Base-by-base conservation (phyloP, 2,888 invertebrate genomes). In the Trichogramma evanescens region DNA sequence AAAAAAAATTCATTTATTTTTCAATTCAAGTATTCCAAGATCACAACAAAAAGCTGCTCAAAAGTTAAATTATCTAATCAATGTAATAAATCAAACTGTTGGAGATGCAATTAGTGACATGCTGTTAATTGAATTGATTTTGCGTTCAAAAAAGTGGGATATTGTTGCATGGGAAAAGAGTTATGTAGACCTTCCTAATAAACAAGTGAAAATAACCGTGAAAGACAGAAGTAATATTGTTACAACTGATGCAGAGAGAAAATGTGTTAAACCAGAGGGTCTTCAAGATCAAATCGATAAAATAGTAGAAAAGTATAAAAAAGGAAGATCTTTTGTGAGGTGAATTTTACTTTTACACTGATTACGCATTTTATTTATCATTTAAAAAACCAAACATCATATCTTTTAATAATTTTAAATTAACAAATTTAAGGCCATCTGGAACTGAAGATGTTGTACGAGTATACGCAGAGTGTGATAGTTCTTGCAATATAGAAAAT, bases 61-160 rank as follows among this genome's bases (percentile, higher is more conserved):
- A 44, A 83, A 83, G 38, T 80, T 96, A 7, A 74, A 84, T 3
- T 81, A 84, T 67, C 80, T 93, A 57, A 88, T 94, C 63, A 88
- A 94, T 76, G 82, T 96, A 70, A 92, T 94, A 9, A 97, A 96
- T 78, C 94, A 95, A 80, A 89, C 92, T 0, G 93, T 98, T 0
- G 99, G 99, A 0, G 99, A 99, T 81, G 98, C 98, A 4, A 87
- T 99, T 57, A 95, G 97, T 0, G 98, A 98, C 74, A 83, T 99
- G 84, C 82, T 99, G 61, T 78, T 96, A 5, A 95, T 98, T 1
- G 99, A 99, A 79, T 87, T 89, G 0, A 89, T 97, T 55, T 82
- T 99, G 39, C 86, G 89, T 68, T 84, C 87, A 3, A 86, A 87
- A 65, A 94, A 91, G 4, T 93, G 92, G 88, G 82, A 85, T 69